Evolutionary conservation across 2,888 invertebrate species (phyloP).

Genomic region (Lasiommata megera): DNA sequence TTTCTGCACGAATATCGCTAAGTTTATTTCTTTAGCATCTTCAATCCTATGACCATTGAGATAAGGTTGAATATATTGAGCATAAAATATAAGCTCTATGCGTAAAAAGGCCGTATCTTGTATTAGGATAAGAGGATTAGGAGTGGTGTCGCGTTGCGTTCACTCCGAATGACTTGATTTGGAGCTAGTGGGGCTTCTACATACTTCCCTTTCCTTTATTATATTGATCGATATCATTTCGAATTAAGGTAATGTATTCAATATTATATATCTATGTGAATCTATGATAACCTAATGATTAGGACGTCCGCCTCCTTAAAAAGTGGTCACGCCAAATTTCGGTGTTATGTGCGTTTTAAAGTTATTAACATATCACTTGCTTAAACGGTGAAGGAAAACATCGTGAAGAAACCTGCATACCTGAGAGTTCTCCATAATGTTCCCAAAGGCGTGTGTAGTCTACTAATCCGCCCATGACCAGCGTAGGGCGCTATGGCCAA

Average conservation of each 20-base stretch:
- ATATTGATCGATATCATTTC: background rate
- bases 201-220: constrained; percentile 15
- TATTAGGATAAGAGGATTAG: constrained; percentile 34
- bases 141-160: constrained; percentile 31
- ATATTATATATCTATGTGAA: too few species aligned
- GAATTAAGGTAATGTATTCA: background rate
- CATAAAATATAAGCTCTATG: constrained; percentile 10
- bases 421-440: too few species aligned
- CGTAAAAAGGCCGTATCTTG: constrained; percentile 27
- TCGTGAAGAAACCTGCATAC: too few species aligned
- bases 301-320: too few species aligned
- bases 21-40: background rate
- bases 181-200: constrained; percentile 27
- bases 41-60: constrained; percentile 8
- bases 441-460: too few species aligned
- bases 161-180: constrained; percentile 29
- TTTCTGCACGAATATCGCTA: constrained; percentile 9
- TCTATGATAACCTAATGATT: too few species aligned
- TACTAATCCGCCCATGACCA: too few species aligned
- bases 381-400: too few species aligned
- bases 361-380: too few species aligned
- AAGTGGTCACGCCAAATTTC: too few species aligned
- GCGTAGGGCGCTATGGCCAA: too few species aligned
- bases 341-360: too few species aligned
- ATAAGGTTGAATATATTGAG: constrained; percentile 21